A percentile compares a stretch with the other conserved stretches of the same genome.
Evolutionary conservation across 1,140 invertebrate species (phyloP).

Genomic region (Adelges cooleyi): DNA sequence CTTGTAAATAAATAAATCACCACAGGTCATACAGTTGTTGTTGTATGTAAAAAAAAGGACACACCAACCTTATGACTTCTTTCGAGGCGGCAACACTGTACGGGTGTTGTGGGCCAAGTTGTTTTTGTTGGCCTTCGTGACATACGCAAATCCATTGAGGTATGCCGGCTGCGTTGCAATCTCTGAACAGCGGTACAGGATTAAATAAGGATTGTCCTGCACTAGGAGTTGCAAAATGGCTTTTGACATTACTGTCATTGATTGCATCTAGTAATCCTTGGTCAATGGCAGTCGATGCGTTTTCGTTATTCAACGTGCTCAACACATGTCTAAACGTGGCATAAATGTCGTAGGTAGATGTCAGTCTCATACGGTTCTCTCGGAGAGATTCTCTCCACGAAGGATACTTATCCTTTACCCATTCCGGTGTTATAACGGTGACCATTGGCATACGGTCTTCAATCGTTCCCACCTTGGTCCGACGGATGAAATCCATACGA

Average conservation of each 20-base stretch:
- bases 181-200: conserved; percentile 37
- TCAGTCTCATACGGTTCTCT: conserved; percentile 44
- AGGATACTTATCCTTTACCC: conserved; percentile 45
- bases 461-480: conserved; percentile 50
- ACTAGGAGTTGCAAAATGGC: conserved; percentile 29
- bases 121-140: conserved; percentile 30
- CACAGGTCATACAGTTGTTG: no score
- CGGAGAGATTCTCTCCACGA: conserved; percentile 42
- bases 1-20: no score
- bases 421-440: conserved; percentile 47
- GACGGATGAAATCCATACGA: conserved; percentile 51
- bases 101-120: conserved; percentile 21
- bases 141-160: conserved; percentile 44
- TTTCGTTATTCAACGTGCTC: conserved; percentile 10
- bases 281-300: conserved; percentile 5
- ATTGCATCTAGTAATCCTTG: conserved; percentile 40
- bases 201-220: conserved; percentile 34
- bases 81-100: neutral
- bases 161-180: conserved; percentile 42
- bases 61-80: conserved; percentile 37
- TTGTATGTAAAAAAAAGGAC: no score
- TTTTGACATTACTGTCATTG: conserved; percentile 34
- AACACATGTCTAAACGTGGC: conserved; percentile 53
- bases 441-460: conserved; percentile 59
- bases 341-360: conserved; percentile 51